A percentile compares a stretch with the other conserved stretches of the same genome.
Evolutionary conservation across 2,888 invertebrate genomes (phyloP).

Genomic region (Rhorus exstirpatorius): DNA sequence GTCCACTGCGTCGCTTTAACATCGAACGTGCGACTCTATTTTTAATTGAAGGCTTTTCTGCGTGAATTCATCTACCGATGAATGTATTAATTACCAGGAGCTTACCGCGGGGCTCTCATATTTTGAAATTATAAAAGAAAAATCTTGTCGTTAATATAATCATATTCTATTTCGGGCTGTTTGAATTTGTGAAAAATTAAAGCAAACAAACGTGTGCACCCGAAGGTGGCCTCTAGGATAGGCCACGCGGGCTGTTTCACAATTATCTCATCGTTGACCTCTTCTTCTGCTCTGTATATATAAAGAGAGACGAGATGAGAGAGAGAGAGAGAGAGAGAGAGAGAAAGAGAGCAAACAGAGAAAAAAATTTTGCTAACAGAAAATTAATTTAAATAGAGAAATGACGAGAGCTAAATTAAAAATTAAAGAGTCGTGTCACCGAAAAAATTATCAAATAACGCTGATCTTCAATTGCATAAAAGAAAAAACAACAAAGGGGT

Average conservation of each 20-base stretch:
- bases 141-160: neutral
- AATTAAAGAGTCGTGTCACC: conserved; percentile 8
- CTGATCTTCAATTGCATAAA: too few species aligned
- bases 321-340: neutral
- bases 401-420: conserved; percentile 15
- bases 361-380: conserved; percentile 20
- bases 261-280: conserved; percentile 51
- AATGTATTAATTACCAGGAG: too few species aligned
- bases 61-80: neutral
- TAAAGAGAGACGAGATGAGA: neutral
- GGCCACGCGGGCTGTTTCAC: conserved; percentile 6
- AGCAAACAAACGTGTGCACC: conserved; percentile 38
- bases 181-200: conserved; percentile 29
- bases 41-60: conserved; percentile 8
- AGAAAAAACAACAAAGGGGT: too few species aligned
- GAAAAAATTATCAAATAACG: neutral
- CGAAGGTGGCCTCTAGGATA: conserved; percentile 19
- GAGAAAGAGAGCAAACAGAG: conserved; percentile 9
- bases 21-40: neutral
- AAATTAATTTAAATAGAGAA: conserved; percentile 37
- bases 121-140: neutral
- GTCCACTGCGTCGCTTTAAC: neutral
- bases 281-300: conserved; percentile 6
- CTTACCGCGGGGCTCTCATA: too few species aligned
- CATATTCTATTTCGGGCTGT: conserved; percentile 18